Base-by-base conservation (phyloP, 2,113 vertebrate species). In the Saccopteryx leptura region DNA sequence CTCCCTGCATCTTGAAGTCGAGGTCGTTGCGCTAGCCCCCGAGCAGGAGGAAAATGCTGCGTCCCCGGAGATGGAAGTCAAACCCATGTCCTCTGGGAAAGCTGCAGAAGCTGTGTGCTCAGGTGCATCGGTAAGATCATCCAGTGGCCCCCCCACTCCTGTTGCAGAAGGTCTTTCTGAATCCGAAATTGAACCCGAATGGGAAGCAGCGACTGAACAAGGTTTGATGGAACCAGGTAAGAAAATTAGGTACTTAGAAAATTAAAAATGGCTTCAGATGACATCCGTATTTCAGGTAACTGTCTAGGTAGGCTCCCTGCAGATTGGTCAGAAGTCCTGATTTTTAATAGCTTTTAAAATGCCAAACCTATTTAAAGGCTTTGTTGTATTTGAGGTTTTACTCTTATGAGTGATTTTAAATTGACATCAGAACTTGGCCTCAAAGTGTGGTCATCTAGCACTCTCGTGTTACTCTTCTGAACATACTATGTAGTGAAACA, bases 141-240 rank as follows among this genome's bases (percentile, higher is more conserved):
- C 96, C 56, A 61, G 85, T 80, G 94, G 68, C 79, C 24, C 76
- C 92, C 68, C 46, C 52, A 19, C 52, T 96, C 94, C 92, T 86
- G 85, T n/a, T 81, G 91, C 95, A 91, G 97, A 88, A 95, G 91
- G 79, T 83, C 88, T 86, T 71, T 52, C 68, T 92, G 92, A 96
- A 56, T 71, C 76, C 63, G 90, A 97, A 78, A 85, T 61, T 1
- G 61, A 93, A 71, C 85, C 91, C 81, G 54, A 96, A 85, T 0
- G 12, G 94, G 96, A 92, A 24, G 86, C 74, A 96, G 68, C 96
- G 92, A 68, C 96, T 96, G 95, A 94, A 65, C 92, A 91, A 95
- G 92, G 96, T 96, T 97, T 97, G 97, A 31, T 82, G 95, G 74
- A 97, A 46, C 87, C 95, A 98, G 97, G 97, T 98, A 98, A 98